A percentile compares a stretch with the other conserved stretches of the same genome.
These are phyloP conservation scores for Philaethria dido DNA, from an alignment of 2,888 invertebrate genomes.

Conservation along the genomic window DNA sequence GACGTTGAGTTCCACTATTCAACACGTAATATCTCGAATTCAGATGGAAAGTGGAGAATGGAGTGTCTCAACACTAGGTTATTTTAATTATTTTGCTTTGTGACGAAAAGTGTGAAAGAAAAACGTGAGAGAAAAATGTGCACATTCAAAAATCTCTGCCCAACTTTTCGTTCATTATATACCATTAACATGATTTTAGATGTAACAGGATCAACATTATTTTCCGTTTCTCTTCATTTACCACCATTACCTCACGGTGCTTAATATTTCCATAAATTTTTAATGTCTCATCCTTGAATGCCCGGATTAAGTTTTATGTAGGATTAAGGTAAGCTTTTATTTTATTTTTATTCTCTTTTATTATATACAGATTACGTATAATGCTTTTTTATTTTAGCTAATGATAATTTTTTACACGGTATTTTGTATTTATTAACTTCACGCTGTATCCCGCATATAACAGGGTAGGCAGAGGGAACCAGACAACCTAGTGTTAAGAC, in stretches of 20 bases:
- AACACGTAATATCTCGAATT: too few species aligned
- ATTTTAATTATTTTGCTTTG: too few species aligned
- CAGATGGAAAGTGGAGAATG: too few species aligned
- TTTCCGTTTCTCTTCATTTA: slow-evolving; percentile 29
- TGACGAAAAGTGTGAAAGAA: too few species aligned
- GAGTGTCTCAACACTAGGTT: too few species aligned
- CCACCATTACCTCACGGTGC: slow-evolving; percentile 33
- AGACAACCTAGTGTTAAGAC: too few species aligned
- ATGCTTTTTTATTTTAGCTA: background rate
- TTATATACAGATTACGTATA: slow-evolving; percentile 9
- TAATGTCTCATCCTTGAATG: slow-evolving; percentile 37
- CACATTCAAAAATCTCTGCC: background rate
- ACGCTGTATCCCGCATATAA: too few species aligned
- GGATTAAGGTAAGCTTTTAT: slow-evolving; percentile 31
- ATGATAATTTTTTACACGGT: background rate
- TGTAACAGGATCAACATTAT: slow-evolving; percentile 31
- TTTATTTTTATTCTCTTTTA: slow-evolving; percentile 16
- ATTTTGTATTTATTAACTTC: too few species aligned
- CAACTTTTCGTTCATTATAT: slow-evolving; percentile 9
- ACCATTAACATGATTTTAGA: slow-evolving; percentile 23
- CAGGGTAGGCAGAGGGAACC: too few species aligned
- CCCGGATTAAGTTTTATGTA: slow-evolving; percentile 38
- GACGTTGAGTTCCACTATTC: too few species aligned
- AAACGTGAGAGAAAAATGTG: background rate
- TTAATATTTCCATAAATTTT: slow-evolving; percentile 42